Evolutionary conservation across 2,888 invertebrate species (phyloP), one percentile per base, ranked within the genome.

Genomic region (Drosophila eohydei): DNA sequence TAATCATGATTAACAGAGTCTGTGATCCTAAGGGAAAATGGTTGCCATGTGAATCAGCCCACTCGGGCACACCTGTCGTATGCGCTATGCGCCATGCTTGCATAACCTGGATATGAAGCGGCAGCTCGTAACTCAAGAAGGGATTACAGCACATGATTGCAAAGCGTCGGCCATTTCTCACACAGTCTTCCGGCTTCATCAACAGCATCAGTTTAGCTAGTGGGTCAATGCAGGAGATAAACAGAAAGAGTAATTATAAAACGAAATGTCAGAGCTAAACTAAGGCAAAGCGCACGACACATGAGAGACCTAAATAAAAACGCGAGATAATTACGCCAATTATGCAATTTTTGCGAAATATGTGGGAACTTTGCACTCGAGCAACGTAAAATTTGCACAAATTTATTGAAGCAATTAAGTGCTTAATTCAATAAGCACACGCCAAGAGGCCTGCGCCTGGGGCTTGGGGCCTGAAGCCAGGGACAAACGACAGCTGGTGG

Each of bases 351-450:
- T 71, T 73, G 67, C 50, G 30, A 40, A 75, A 68, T 67, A 78
- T 84, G 87, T 88, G 87, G 86, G 88, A 88, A 86, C 73, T 73
- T 73, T 74, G 76, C 72, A 67, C 77, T 69, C 71, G 60, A 46
- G 44, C 48, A 36, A 67, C n/a, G 56, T 62, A 60, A 67, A 82
- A 88, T 80, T 80, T 84, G 77, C 71, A 75, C 74, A 81, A 86
- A 84, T 85, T 87, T 85, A 87, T 87, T 87, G 81, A 68, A 50
- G 81, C 88, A 89, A 87, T 89, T 89, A 87, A 83, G 84, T 61
- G 57, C 71, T 80, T 85, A 87, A 87, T 89, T 89, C 78, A 80
- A 89, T 85, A 73, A 78, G 64, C 63, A 50, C 14, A 28, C 46
- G 44, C 41, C 48, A 50, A 16, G 30, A 9, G 32, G 6, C 7